phyloP scores from a whole-genome alignment of 1,140 invertebrate genomes.

The Ceratosolen fusciceps region DNA sequence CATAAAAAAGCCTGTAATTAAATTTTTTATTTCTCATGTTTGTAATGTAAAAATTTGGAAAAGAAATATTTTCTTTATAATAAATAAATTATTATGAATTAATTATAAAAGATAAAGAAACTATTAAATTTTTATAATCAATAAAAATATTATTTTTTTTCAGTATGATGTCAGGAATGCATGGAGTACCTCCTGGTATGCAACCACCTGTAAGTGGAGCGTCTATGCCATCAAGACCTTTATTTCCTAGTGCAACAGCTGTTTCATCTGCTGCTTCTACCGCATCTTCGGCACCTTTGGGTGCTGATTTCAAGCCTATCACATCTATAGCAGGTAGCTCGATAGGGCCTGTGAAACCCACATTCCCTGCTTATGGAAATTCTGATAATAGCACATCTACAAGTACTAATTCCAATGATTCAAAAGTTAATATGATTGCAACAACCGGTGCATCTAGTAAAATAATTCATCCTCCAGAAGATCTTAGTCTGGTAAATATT shows the following conservation, averaged over 20 bases:
- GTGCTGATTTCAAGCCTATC: conserved; percentile 78
- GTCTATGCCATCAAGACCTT: conserved; percentile 77
- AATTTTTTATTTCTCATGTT: neutral
- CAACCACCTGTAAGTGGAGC: conserved; percentile 72
- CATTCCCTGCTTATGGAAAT: conserved; percentile 81
- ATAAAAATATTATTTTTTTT: neutral
- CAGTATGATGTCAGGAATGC: conserved; percentile 71
- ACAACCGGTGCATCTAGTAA: conserved; percentile 88
- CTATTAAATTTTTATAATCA: neutral
- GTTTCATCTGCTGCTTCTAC: conserved; percentile 76
- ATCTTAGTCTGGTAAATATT: conserved; percentile 84
- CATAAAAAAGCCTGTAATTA: neutral
- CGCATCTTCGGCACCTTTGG: conserved; percentile 73
- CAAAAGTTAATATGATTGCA: conserved; percentile 81
- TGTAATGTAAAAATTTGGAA: conserved; percentile 6
- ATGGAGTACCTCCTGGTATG: conserved; percentile 74
- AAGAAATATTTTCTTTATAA: no score
- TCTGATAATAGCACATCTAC: conserved; percentile 59
- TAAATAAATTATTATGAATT: no score
- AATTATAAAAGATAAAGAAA: neutral
- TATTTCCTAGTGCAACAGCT: conserved; percentile 82
- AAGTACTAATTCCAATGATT: conserved; percentile 68
- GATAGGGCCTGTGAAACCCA: conserved; percentile 77
- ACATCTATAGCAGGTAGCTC: conserved; percentile 70
- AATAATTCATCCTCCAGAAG: conserved; percentile 95